Percentiles rank a stretch among this genome's conserved stretches.
phyloP scores from a whole-genome alignment of 2,888 invertebrate species.

The Polymixis flavicincta region DNA sequence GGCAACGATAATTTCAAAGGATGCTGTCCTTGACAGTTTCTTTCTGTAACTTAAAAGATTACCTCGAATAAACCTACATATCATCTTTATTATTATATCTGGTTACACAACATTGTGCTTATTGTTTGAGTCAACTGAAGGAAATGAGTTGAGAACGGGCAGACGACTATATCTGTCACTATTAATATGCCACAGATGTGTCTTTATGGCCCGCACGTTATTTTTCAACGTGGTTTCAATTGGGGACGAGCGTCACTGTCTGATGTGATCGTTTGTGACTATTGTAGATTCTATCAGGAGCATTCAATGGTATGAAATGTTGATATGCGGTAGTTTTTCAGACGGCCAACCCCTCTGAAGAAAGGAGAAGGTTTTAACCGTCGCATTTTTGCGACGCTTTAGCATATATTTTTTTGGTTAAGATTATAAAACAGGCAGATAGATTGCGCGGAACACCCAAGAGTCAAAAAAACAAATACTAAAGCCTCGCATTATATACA shows the following conservation, averaged over 20 bases:
- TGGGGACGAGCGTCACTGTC: constrained; percentile 42
- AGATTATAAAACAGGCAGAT: no score
- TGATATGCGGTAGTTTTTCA: background rate
- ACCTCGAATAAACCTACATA: background rate
- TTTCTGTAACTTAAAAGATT: background rate
- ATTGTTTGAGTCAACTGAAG: constrained; percentile 29
- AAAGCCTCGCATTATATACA: no score
- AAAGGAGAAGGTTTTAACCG: background rate
- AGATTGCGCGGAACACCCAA: no score
- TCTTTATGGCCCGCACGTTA: constrained; percentile 46
- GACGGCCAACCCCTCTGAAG: background rate
- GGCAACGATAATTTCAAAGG: background rate
- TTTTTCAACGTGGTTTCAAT: constrained; percentile 48
- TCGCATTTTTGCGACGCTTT: no score
- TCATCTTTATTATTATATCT: constrained; percentile 10
- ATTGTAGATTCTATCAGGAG: constrained; percentile 11
- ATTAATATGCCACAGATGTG: constrained; percentile 49
- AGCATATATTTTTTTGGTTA: no score
- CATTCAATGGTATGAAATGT: background rate
- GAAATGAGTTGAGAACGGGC: constrained; percentile 24
- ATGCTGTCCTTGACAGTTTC: constrained; percentile 15
- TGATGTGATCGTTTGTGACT: constrained; percentile 8
- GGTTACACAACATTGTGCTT: constrained; percentile 13
- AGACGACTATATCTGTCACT: constrained; percentile 40
- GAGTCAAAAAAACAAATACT: no score